A percentile compares a stretch with the other conserved stretches of the same genome.
Evolutionary conservation across 2,888 invertebrate species (phyloP).

Genomic region (Callosobruchus maculatus): DNA sequence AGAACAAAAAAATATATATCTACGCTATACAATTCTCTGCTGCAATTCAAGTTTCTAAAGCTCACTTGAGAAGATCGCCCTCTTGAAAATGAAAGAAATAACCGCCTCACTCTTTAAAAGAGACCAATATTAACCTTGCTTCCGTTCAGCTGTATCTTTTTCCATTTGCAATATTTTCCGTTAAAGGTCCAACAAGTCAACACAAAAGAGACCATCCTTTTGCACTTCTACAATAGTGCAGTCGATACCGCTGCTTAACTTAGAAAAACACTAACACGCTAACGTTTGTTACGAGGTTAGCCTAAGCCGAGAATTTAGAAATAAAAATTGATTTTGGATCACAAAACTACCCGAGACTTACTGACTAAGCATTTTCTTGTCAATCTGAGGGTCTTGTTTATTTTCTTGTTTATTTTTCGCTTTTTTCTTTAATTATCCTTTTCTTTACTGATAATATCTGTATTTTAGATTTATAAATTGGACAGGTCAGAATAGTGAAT

Average conservation of each 20-base stretch:
- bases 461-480: too few relatives aligned
- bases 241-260: neutral
- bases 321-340: too few relatives aligned
- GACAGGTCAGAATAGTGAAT: too few relatives aligned
- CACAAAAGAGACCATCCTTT: neutral
- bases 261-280: neutral
- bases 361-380: too few relatives aligned
- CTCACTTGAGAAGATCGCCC: neutral
- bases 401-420: too few relatives aligned
- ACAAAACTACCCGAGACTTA: too few relatives aligned
- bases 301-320: too few relatives aligned
- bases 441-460: too few relatives aligned
- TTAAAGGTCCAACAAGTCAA: neutral
- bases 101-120: neutral
- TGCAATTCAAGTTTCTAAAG: neutral
- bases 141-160: neutral
- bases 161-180: neutral
- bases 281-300: too few relatives aligned
- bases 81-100: neutral
- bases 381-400: too few relatives aligned
- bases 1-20: too few relatives aligned
- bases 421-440: too few relatives aligned
- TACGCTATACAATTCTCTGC: neutral
- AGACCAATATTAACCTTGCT: neutral
- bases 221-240: neutral